phyloP scores from a whole-genome alignment of 2,888 invertebrate genomes.

The Phanerotoma sp. region DNA sequence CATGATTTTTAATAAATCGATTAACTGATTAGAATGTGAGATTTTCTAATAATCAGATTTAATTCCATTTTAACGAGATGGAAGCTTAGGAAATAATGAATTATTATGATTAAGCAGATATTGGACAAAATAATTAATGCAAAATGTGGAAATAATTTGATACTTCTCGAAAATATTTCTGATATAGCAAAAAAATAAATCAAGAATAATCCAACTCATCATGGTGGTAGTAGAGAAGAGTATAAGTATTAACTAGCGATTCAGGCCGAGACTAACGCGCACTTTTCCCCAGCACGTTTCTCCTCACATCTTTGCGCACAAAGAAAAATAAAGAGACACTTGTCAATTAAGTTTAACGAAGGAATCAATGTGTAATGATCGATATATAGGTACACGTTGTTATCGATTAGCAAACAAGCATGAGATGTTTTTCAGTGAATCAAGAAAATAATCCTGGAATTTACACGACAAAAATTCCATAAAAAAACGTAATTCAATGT shows the following conservation, averaged over 20 bases:
- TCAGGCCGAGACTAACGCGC: slow-evolving; percentile 57
- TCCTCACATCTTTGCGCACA: slow-evolving; percentile 35
- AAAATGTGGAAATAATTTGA: too few relatives aligned
- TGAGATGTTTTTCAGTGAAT: too few relatives aligned
- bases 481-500: background rate
- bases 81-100: too few relatives aligned
- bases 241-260: slow-evolving; percentile 52
- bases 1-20: too few relatives aligned
- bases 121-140: too few relatives aligned
- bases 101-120: too few relatives aligned
- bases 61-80: too few relatives aligned
- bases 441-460: too few relatives aligned
- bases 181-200: too few relatives aligned
- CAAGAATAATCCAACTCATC: background rate
- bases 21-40: too few relatives aligned
- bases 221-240: slow-evolving; percentile 5
- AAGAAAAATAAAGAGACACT: slow-evolving; percentile 26
- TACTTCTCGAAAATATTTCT: too few relatives aligned
- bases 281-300: slow-evolving; percentile 56
- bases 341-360: slow-evolving; percentile 11
- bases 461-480: background rate
- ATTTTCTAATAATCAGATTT: too few relatives aligned
- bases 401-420: background rate
- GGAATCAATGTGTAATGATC: slow-evolving; percentile 4
- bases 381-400: slow-evolving; percentile 5